phyloP scores from a whole-genome alignment of 2,888 invertebrate species.

The Monochamus alternatus region DNA sequence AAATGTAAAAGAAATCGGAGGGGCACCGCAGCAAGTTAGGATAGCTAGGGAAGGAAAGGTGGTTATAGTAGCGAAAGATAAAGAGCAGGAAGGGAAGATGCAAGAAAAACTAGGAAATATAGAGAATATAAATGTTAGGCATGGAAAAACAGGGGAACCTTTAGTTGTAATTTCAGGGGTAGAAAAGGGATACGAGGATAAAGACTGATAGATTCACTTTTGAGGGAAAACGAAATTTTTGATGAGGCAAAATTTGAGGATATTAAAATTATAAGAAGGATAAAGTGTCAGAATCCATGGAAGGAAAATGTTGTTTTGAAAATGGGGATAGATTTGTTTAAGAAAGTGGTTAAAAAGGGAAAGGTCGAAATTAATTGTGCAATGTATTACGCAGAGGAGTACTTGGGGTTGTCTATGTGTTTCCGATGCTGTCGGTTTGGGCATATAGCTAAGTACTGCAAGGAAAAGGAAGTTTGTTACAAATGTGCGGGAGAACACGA shows the following conservation, averaged over 20 bases:
- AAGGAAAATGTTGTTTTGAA: not conserved
- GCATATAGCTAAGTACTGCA: conserved; percentile 1
- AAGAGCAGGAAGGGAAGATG: not conserved
- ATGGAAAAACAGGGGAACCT: not conserved
- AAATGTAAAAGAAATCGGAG: not conserved
- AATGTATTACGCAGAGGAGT: not conserved
- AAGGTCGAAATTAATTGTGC: not conserved
- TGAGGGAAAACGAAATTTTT: not conserved
- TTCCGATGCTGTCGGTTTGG: conserved; percentile 14
- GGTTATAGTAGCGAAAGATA: not conserved
- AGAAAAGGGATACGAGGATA: not conserved
- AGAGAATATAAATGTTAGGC: not conserved
- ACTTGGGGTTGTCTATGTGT: conserved; percentile 9
- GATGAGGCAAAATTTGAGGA: too few relatives aligned
- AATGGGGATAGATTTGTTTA: not conserved
- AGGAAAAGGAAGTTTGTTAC: not conserved
- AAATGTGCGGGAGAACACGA: conserved; percentile 7
- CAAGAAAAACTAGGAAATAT: not conserved
- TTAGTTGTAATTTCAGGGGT: too few relatives aligned
- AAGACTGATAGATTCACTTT: not conserved
- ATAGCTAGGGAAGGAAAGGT: conserved; percentile 2
- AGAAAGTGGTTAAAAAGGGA: not conserved
- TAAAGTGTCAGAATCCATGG: not conserved
- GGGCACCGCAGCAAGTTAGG: not conserved
- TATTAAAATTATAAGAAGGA: not conserved